Evolutionary conservation across 2,888 invertebrate genomes (phyloP).

Genomic region (Glomeris marginata): DNA sequence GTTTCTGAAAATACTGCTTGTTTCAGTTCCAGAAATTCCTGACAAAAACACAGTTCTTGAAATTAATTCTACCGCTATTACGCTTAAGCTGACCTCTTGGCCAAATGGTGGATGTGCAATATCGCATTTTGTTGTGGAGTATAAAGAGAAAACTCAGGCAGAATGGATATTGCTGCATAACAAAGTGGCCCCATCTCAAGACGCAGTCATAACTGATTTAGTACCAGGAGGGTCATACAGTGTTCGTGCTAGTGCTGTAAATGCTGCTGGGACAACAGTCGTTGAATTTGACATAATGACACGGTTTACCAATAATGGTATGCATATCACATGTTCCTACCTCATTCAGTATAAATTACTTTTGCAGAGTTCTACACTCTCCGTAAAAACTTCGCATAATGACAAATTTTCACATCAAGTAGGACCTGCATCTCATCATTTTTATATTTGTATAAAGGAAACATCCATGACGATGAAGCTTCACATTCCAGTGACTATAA

Average conservation of each 20-base stretch:
- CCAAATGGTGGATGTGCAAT: conserved; percentile 72
- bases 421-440: too few species aligned
- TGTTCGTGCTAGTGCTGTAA: conserved; percentile 10
- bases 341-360: too few species aligned
- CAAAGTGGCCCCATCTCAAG: conserved; percentile 33
- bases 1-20: neutral
- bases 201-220: conserved; percentile 27
- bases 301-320: too few species aligned
- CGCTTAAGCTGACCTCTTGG: conserved; percentile 66
- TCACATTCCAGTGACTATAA: too few species aligned
- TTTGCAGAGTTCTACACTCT: too few species aligned
- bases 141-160: conserved; percentile 29
- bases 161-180: conserved; percentile 41
- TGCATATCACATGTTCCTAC: too few species aligned
- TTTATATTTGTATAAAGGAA: too few species aligned
- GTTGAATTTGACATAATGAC: conserved; percentile 15
- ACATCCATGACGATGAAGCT: too few species aligned
- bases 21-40: conserved; percentile 49
- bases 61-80: conserved; percentile 62
- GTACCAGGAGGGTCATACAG: conserved; percentile 9
- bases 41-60: conserved; percentile 56
- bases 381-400: too few species aligned
- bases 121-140: conserved; percentile 55
- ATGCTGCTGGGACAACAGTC: conserved; percentile 13
- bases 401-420: too few species aligned